Base-by-base conservation (phyloP, 2,113 vertebrate genomes). In the Delphinus delphis region DNA sequence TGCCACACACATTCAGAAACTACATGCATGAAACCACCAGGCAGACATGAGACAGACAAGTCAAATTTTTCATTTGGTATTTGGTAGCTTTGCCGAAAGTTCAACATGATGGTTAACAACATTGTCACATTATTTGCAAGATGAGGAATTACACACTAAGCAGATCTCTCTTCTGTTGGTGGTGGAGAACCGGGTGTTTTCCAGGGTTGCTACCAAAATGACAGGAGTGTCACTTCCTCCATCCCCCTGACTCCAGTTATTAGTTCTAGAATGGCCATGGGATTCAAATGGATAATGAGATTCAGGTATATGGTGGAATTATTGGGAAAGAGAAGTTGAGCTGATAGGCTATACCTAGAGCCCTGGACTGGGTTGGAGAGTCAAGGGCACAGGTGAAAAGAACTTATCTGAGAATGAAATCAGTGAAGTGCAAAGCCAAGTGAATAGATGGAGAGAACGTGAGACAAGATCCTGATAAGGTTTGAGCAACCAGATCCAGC, bases 61-160 rank as follows among this genome's bases (percentile, higher is more conserved):
- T n/a, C 55, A 80, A 67, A 68, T 8, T 41, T 74, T 88, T 89
- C 83, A 82, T 38, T 70, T 21, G 13, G 92, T 70, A 84, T 92
- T 70, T 90, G 94, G 90, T 74, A 97, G 73, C 53, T 84, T 93
- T 74, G 89, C 92, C 73, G 70, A 84, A 80, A 88, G 65, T 58
- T 88, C 53, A 84, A 33, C 50, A 70, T 44, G 26, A 65, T 4
- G 3, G 82, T 80, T 92, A 63, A 96, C 26, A 65, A 44, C 60
- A 79, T 38, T 0, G 6, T 87, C 73, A 55, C 25, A 11, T 77
- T 76, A 83, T 77, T 94, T 63, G 18, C 60, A 23, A 93, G 81
- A 65, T 25, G 63, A 85, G 84, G 81, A 85, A 93, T 93, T 36
- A 77, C 41, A 90, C 67, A 25, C 3, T 36, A 58, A 94, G 71